phyloP scores from a whole-genome alignment of 2,113 vertebrate genomes.

The Albula goreensis region DNA sequence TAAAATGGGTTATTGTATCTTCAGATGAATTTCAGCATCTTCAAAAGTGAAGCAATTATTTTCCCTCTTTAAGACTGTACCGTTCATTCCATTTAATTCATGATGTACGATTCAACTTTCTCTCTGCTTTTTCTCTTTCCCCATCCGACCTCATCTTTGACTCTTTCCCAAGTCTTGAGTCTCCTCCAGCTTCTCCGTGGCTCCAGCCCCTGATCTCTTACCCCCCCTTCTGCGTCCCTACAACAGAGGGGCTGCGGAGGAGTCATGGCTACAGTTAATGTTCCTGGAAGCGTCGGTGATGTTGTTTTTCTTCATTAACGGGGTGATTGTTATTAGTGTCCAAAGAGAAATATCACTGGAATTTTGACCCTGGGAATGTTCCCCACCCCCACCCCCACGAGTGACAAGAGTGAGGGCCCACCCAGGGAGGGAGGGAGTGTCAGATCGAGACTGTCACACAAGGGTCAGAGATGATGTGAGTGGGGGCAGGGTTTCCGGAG shows the following conservation, averaged over 20 bases:
- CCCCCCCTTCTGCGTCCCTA: not conserved
- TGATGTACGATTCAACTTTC: not conserved
- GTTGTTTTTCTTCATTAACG: slow-evolving; percentile 70
- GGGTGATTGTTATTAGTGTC: slow-evolving; percentile 47
- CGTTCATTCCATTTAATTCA: not conserved
- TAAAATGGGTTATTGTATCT: too few relatives aligned
- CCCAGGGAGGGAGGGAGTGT: slow-evolving; percentile 56
- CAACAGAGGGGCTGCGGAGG: slow-evolving; percentile 21
- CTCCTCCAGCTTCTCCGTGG: slow-evolving; percentile 12
- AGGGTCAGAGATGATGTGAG: slow-evolving; percentile 19
- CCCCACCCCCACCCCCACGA: slow-evolving; percentile 30
- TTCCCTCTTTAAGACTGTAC: not conserved
- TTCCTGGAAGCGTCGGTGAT: slow-evolving; percentile 59
- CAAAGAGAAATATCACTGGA: slow-evolving; percentile 34
- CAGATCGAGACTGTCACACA: slow-evolving; percentile 36
- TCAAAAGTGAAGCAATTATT: not conserved
- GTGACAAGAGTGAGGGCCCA: slow-evolving; percentile 59
- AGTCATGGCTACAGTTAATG: slow-evolving; percentile 34
- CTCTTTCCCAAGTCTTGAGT: too few relatives aligned
- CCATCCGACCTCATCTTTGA: not conserved
- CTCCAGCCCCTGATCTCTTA: slow-evolving; percentile 42
- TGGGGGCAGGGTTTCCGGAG: slow-evolving; percentile 6
- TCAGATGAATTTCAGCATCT: too few relatives aligned
- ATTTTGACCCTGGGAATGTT: slow-evolving; percentile 50
- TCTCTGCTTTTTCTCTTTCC: not conserved